Evolutionary conservation across 2,888 invertebrate species (phyloP), one percentile per base, ranked within the genome.

Genomic region (Nomada lathburiana): DNA sequence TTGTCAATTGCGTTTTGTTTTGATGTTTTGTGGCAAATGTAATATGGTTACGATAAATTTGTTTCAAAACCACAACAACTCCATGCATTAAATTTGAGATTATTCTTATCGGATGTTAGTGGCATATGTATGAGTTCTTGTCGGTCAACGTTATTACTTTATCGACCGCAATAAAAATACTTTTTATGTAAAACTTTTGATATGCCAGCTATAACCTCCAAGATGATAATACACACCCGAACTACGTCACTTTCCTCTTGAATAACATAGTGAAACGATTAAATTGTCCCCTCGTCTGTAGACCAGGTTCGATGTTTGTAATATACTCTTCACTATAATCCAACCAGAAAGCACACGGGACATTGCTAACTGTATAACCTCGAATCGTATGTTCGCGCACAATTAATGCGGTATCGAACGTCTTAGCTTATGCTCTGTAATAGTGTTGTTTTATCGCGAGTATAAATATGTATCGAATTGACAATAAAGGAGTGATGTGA

Each of bases 401-500:
- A 53, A 18, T 10, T 62, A 36, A 42, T 59, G 13, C 36, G 36
- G 16, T 44, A 36, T 60, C 29, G 23, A 62, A 65, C 36, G 55
- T 47, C 50, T n/a, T 44, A 62, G 63, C n/a, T 73, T 62, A 20
- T 57, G 57, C 7, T 67, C 26, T 36, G 62, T 69, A 53, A 23
- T 50, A 47, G 68, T 71, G 57, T 50, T 62, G 53, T 29, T 52
- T 79, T 84, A 76, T 84, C 82, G 23, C 44, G 59, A 20, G 59
- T 68, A 36, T 69, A 65, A 76, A 67, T 76, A 81, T 82, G 76
- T 70, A 67, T 78, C 78, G 65, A 74, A 79, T 53, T 52, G n/a
- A 36, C 76, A 55, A 55, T 7, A 69, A 50, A 71, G n/a, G 76
- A 63, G 72, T 79, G 68, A 86, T 74, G 80, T 76, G 77, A 82